phyloP scores from a whole-genome alignment of 2,113 vertebrate genomes.

The Bos javanicus region DNA sequence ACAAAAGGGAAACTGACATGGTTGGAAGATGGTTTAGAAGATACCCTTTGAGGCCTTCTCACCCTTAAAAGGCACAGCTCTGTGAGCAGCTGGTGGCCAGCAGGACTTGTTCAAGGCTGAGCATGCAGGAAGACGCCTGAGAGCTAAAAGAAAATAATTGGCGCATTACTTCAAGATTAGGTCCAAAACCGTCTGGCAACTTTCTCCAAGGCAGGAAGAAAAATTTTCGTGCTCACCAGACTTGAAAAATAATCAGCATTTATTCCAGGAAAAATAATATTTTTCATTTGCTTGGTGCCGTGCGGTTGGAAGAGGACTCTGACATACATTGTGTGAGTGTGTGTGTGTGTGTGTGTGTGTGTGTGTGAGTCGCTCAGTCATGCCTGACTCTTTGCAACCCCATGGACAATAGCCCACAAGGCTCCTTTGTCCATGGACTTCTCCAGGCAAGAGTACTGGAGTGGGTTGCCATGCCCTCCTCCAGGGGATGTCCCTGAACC shows the following conservation, averaged over 20 bases:
- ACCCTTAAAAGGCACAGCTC: background rate
- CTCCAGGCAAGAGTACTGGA: background rate
- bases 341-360: background rate
- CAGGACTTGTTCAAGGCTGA: background rate
- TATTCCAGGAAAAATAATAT: constrained; percentile 50
- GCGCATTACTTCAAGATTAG: background rate
- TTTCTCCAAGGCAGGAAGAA: constrained; percentile 57
- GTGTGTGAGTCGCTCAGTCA: background rate
- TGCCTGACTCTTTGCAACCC: background rate
- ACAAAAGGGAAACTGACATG: background rate
- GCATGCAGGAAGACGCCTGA: background rate
- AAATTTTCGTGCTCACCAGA: background rate
- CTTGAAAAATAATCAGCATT: constrained; percentile 50
- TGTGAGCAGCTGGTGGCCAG: background rate
- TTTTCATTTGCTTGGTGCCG: background rate
- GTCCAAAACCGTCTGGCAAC: constrained; percentile 44
- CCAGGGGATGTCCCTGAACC: background rate
- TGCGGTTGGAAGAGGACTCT: background rate
- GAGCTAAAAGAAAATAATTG: background rate
- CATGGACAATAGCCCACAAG: background rate
- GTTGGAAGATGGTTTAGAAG: background rate
- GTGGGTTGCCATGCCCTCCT: background rate
- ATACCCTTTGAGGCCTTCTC: background rate
- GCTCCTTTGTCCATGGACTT: background rate
- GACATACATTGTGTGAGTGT: background rate